A percentile compares a stretch with the other conserved stretches of the same genome.
Conservation (phyloP, 2,888 invertebrate species). For the Aphrophora alni region DNA sequence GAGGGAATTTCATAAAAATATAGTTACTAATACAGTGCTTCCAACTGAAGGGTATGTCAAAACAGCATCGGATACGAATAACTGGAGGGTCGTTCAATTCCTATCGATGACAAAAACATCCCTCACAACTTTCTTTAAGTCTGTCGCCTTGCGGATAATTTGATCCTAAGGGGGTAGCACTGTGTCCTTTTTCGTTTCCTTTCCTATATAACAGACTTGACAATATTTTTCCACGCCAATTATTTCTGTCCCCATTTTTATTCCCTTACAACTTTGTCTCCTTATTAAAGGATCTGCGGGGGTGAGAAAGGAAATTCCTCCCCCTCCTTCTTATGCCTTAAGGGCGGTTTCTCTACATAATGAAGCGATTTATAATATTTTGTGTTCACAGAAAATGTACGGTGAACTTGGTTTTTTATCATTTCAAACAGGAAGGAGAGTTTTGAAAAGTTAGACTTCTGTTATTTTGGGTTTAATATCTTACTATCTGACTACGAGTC, state of each 20-base stretch:
- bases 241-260: constrained; percentile 12
- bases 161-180: constrained; percentile 26
- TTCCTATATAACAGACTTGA: constrained; percentile 16
- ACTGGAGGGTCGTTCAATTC: constrained; percentile 27
- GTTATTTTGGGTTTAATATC: too few species aligned
- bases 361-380: background rate
- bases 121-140: background rate
- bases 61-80: constrained; percentile 30
- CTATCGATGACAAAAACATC: constrained; percentile 13
- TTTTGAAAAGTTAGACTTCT: too few species aligned
- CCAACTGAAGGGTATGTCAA: constrained; percentile 25
- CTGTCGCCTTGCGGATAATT: constrained; percentile 33
- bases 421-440: too few species aligned
- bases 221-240: constrained; percentile 35
- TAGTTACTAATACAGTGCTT: background rate
- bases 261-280: background rate
- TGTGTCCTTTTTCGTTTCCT: constrained; percentile 24
- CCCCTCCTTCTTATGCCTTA: background rate
- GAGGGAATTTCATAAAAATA: background rate
- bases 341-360: background rate
- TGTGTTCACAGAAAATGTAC: too few species aligned
- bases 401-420: too few species aligned
- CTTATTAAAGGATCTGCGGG: background rate
- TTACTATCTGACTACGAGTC: too few species aligned
- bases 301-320: background rate